Evolutionary conservation across 1,140 invertebrate genomes (phyloP), one percentile per base, ranked within the genome.

Genomic region (Platyscapa corneri): DNA sequence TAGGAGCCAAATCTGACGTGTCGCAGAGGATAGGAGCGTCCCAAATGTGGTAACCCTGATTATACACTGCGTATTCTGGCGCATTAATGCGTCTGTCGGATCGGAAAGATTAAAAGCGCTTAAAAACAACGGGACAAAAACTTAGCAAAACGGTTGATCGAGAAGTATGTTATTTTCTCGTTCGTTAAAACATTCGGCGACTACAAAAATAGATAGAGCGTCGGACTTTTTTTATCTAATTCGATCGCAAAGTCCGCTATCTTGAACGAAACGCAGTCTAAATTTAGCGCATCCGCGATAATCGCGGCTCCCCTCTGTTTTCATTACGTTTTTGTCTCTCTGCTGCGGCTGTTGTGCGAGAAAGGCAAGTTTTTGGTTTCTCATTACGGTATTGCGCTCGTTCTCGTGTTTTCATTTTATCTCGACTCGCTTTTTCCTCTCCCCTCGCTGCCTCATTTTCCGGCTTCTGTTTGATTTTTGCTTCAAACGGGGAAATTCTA

Each of bases 361-460:
- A 30, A 60, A 32, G 49, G 7, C 65, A 67, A 49, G 60, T 84
- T 84, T 84, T 78, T 56, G 82, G 34, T 64, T 56, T 75, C 53
- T 76, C 49, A 23, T 75, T 76, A 64, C 81, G 12, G 42, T 46
- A n/a, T 49, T 1, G 23, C 10, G 72, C 8, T 76, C 42, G 23
- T 6, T 53, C 8, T 76, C 42, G 18, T 53, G 49, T 56, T 56
- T 67, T 37, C 32, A 30, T 60, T 84, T 70, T 70, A 77, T 53
- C 64, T 78, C 6, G 10, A 3, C 53, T 64, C 42, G 14, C 64
- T 79, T 84, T 83, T 84, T 77, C 23, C 34, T 56, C 23, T 30
- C 14, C 32, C n/a, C n/a, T n/a, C n/a, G n/a, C n/a, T n/a, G 53
- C 42, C 8, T 53, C 32, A 20, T 70, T 34, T n/a, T 34, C 12